Evolutionary conservation across 1,140 invertebrate genomes (phyloP).

Genomic region (Helicoverpa armigera): DNA sequence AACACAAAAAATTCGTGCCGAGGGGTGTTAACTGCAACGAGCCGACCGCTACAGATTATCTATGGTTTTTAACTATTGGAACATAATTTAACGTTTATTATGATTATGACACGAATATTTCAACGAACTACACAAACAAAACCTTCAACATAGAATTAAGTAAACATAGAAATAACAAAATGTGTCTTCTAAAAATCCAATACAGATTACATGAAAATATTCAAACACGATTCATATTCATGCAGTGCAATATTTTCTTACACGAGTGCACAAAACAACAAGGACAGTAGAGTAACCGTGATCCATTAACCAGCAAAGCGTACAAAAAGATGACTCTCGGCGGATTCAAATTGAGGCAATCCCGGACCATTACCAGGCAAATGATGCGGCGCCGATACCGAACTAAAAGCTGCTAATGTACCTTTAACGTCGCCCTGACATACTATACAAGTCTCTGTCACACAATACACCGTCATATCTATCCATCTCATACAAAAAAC

Average conservation of each 20-base stretch:
- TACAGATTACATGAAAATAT: background rate
- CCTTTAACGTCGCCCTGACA: slow-evolving; percentile 54
- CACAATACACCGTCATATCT: slow-evolving; percentile 25
- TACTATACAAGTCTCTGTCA: slow-evolving; percentile 42
- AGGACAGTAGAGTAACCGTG: slow-evolving; percentile 32
- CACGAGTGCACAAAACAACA: slow-evolving; percentile 19
- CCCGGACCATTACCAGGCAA: slow-evolving; percentile 68
- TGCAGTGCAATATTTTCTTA: slow-evolving; percentile 6
- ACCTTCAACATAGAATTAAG: background rate
- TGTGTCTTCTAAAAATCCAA: background rate
- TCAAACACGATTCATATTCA: slow-evolving; percentile 1
- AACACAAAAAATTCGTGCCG: slow-evolving; percentile 63
- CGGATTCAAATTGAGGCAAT: slow-evolving; percentile 71
- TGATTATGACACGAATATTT: slow-evolving; percentile 30
- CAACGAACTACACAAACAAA: slow-evolving; percentile 31
- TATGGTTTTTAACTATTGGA: slow-evolving; percentile 29
- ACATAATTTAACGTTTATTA: slow-evolving; percentile 37
- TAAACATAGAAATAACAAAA: slow-evolving; percentile 10
- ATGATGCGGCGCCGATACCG: slow-evolving; percentile 67
- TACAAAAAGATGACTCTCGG: slow-evolving; percentile 58
- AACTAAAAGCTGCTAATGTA: slow-evolving; percentile 75
- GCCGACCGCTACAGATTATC: slow-evolving; percentile 55
- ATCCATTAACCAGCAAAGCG: slow-evolving; percentile 45
- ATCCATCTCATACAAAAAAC: slow-evolving; percentile 54
- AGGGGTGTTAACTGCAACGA: slow-evolving; percentile 70